Percentiles rank a stretch among this genome's conserved stretches.
Conservation (phyloP, 2,113 vertebrate species). For the Chlamydotis undulata region DNA sequence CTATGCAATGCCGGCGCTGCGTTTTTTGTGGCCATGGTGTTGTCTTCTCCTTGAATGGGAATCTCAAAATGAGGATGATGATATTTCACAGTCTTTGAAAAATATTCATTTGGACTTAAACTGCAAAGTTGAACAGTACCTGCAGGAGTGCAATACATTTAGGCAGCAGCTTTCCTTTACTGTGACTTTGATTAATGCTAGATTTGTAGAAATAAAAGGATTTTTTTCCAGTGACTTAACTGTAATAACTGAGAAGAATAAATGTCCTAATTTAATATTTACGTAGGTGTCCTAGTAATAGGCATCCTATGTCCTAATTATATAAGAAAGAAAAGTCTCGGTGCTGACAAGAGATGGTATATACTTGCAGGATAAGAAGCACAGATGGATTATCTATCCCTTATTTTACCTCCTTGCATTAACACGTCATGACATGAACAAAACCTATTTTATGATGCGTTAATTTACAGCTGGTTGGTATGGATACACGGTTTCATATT, state of each 20-base stretch:
- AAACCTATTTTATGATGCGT: slow-evolving; percentile 20
- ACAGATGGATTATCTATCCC: slow-evolving; percentile 28
- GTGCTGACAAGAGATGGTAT: slow-evolving; percentile 43
- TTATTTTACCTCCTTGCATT: slow-evolving; percentile 29
- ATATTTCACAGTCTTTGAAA: neutral
- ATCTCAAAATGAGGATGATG: neutral
- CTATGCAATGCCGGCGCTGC: neutral
- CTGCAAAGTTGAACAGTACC: neutral
- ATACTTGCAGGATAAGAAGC: slow-evolving; percentile 29
- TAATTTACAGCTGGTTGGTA: slow-evolving; percentile 28
- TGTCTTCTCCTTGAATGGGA: neutral
- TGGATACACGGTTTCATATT: neutral
- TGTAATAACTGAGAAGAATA: slow-evolving; percentile 42
- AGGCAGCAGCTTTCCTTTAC: neutral
- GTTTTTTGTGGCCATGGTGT: neutral
- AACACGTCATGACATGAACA: neutral
- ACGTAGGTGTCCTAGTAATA: slow-evolving; percentile 58
- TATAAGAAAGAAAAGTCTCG: slow-evolving; percentile 61
- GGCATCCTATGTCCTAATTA: slow-evolving; percentile 63
- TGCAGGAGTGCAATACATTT: rapidly evolving
- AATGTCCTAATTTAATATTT: slow-evolving; percentile 70
- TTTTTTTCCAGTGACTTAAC: slow-evolving; percentile 11
- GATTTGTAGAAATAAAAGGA: neutral
- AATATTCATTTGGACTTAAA: neutral
- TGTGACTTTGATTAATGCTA: neutral